Conservation (phyloP, 2,797 vertebrate genomes). For the Pantherophis alleghaniensis region DNA sequence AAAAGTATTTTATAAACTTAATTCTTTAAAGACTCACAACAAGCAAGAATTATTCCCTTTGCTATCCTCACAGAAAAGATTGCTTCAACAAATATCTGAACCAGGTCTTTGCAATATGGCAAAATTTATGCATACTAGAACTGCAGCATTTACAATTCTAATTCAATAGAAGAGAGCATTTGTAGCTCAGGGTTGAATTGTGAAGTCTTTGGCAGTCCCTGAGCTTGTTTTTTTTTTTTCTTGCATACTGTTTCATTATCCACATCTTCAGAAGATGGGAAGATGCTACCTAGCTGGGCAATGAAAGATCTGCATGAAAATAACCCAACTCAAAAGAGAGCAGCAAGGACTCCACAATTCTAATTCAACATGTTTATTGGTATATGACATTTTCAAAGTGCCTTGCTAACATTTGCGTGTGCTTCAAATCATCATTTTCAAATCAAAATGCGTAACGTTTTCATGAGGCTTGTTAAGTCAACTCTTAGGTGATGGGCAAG, state of each 20-base stretch:
- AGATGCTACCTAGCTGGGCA: background rate
- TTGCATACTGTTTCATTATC: too few species aligned
- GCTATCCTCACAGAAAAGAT: background rate
- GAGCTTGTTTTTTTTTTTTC: too few species aligned
- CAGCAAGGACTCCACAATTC: background rate
- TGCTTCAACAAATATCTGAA: background rate
- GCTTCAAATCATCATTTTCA: rapidly evolving
- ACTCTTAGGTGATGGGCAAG: background rate
- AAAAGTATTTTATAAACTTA: background rate
- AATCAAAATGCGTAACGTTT: background rate
- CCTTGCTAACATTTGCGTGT: background rate
- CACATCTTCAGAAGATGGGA: background rate
- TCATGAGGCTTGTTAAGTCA: background rate
- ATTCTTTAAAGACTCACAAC: background rate
- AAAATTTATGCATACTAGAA: background rate
- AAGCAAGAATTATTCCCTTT: background rate
- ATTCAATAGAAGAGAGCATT: background rate
- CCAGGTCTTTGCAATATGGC: background rate
- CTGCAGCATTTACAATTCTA: background rate
- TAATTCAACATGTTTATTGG: background rate
- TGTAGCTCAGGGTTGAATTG: too few species aligned
- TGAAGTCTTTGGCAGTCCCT: too few species aligned
- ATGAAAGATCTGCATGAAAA: background rate
- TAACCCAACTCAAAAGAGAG: background rate
- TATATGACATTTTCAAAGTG: background rate